phyloP scores from a whole-genome alignment of 2,113 vertebrate species.

The Ivindomyrus marchei region DNA sequence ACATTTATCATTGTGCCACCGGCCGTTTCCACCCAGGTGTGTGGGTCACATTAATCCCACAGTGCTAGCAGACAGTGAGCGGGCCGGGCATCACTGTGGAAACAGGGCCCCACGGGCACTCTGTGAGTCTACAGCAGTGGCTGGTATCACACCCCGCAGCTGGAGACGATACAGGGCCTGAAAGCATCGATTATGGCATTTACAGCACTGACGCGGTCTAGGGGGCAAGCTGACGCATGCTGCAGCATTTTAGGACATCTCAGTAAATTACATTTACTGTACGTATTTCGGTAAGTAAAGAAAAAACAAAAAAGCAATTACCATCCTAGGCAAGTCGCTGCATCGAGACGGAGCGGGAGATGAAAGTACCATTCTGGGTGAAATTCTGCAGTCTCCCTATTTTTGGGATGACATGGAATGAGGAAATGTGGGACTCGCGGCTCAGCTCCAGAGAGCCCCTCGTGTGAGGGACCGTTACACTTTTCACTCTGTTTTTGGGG shows the following conservation, averaged over 20 bases:
- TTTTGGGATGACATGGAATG: not conserved
- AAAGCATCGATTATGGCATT: not conserved
- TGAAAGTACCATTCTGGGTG: not conserved
- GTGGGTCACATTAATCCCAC: slow-evolving; percentile 8
- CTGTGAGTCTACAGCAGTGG: not conserved
- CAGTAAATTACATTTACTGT: not conserved
- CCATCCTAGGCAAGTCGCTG: not conserved
- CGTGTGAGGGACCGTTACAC: not conserved
- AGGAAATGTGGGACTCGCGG: not conserved
- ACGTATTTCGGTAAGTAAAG: not conserved
- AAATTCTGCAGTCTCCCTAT: not conserved
- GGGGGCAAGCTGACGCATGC: not conserved
- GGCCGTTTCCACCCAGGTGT: not conserved
- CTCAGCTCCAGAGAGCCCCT: not conserved
- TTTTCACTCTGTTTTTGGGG: not conserved
- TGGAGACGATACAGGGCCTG: not conserved
- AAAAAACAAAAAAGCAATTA: not conserved
- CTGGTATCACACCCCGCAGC: not conserved
- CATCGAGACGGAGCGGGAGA: not conserved
- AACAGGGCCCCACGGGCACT: not conserved
- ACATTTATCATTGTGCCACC: not conserved
- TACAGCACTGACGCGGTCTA: not conserved
- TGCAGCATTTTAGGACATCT: not conserved
- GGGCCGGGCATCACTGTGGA: not conserved
- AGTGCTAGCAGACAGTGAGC: not conserved